phyloP scores from a whole-genome alignment of 1,140 invertebrate species.

The Pteromalus puparum region DNA sequence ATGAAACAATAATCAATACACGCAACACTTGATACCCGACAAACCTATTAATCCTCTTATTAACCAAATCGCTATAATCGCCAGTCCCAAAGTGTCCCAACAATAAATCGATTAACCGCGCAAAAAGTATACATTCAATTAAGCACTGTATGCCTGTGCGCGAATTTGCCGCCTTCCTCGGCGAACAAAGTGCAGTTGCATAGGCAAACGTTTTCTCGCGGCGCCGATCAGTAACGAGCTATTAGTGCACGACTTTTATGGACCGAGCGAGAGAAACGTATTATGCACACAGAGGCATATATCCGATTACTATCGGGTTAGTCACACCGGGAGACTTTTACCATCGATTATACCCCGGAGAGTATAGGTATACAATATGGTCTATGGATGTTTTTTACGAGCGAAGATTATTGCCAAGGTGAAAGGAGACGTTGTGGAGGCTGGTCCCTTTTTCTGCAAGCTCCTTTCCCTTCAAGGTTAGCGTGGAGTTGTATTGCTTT shows the following conservation, averaged over 20 bases:
- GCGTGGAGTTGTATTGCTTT: neutral
- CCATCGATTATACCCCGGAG: neutral
- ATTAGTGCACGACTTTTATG: conserved; percentile 25
- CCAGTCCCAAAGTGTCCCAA: neutral
- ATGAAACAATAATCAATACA: neutral
- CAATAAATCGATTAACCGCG: neutral
- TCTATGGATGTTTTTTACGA: neutral
- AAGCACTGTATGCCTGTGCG: neutral
- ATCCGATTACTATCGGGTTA: conserved; percentile 3
- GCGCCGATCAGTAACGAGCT: neutral
- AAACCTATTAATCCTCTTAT: too few relatives aligned
- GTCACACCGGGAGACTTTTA: neutral
- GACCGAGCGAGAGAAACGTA: conserved; percentile 51
- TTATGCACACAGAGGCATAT: conserved; percentile 35
- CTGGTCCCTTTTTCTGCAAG: neutral
- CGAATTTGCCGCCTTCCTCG: neutral
- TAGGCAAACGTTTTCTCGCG: neutral
- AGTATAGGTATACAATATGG: neutral
- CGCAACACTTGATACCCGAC: too few relatives aligned
- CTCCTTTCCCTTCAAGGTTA: conserved; percentile 28
- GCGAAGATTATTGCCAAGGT: conserved; percentile 42
- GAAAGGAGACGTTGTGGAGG: conserved; percentile 2
- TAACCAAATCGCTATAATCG: neutral
- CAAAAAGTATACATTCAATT: neutral
- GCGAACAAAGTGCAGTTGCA: neutral